Evolutionary conservation across 2,888 invertebrate species (phyloP), one percentile per base, ranked within the genome.

Genomic region (Poecilus cupreus): DNA sequence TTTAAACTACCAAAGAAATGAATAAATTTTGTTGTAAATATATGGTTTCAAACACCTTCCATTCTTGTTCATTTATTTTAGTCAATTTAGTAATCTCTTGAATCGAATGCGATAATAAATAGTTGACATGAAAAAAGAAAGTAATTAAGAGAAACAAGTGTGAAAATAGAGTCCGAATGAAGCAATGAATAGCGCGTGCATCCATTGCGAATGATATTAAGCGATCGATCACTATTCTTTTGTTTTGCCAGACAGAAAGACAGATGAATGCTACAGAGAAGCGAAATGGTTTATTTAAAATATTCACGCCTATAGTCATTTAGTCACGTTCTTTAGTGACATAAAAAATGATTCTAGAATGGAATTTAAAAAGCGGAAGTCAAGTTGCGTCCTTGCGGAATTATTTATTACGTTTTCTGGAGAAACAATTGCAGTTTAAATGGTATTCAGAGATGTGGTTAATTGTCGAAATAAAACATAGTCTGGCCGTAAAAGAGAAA

Each of bases 261-360:
- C 75, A 51, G 51, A 75, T 75, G 75, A 75, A 75, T 8, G 75
- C 54, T 32, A 32, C 13, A 26, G 16, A 51, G 18, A 49, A 20
- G 18, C 51, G 6, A n/a, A 49, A 75, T 75, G 49, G 75, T 75
- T 75, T 51, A 75, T 46, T 77, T 60, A 77, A 77, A 77, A 60
- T 77, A 77, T 77, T 77, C 77, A 60, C 43, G 77, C 77, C 64
- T 77, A 60, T 46, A 26, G 54, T 46, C 39, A 77, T 77, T 77
- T 60, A 37, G 39, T 60, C 64, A 77, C 77, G 77, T 77, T 64
- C 46, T 10, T 60, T 11, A 64, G 13, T 77, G 77, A 43, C 77
- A 22, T 46, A 57, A 64, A 77, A 75, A 75, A 72, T 68, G 68
- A 68, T 68, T 4, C 22, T 68, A 6, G 39, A 68, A 68, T 20